phyloP scores from a whole-genome alignment of 2,888 invertebrate species.

The Salticus scenicus region DNA sequence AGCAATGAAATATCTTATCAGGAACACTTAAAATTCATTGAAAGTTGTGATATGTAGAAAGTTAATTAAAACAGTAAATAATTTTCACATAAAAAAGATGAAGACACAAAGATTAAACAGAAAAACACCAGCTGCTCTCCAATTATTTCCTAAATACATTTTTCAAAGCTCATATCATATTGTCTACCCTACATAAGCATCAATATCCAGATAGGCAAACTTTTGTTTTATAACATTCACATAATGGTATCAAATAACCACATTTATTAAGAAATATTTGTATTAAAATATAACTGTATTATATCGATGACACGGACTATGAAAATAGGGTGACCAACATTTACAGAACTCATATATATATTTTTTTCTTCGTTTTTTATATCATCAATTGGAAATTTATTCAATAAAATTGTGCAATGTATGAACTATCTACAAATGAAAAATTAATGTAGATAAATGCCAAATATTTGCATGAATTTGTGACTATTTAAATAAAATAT shows the following conservation, averaged over 20 bases:
- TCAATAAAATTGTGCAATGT: not conserved
- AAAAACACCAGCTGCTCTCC: conserved; percentile 1
- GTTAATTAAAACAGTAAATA: no score
- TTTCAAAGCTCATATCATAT: conserved; percentile 54
- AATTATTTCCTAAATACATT: conserved; percentile 34
- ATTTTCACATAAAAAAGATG: no score
- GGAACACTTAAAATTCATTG: not conserved
- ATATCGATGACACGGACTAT: conserved; percentile 27
- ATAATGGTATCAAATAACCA: conserved; percentile 41
- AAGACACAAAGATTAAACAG: no score
- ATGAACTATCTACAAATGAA: not conserved
- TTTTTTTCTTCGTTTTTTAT: no score
- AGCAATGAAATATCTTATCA: no score
- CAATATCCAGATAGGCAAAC: conserved; percentile 35
- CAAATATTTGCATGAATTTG: not conserved
- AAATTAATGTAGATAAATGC: not conserved
- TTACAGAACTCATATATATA: not conserved
- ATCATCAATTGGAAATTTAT: no score
- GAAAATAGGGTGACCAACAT: conserved; percentile 37
- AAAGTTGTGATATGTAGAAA: not conserved
- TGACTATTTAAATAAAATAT: not conserved
- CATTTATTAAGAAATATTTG: conserved; percentile 37
- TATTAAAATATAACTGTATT: conserved; percentile 55
- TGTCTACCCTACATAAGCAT: conserved; percentile 62
- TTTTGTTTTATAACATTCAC: conserved; percentile 42